phyloP scores from a whole-genome alignment of 2,113 vertebrate genomes.

The Xiphias gladius region DNA sequence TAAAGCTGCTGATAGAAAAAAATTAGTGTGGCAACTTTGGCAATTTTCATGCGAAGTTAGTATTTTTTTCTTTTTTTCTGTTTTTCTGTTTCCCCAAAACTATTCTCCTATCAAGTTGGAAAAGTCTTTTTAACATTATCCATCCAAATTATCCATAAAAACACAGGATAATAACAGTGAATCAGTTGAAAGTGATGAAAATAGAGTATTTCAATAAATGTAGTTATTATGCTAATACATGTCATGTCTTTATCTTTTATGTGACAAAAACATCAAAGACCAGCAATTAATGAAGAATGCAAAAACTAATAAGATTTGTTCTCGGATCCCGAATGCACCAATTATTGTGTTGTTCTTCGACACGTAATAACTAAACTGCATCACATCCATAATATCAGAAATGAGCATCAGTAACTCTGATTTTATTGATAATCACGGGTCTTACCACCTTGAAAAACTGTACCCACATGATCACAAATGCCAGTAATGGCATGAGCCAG shows the following conservation, averaged over 20 bases:
- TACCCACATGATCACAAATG: slow-evolving; percentile 35
- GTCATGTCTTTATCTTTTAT: background rate
- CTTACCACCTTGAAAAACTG: slow-evolving; percentile 30
- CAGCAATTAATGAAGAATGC: background rate
- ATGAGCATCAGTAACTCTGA: background rate
- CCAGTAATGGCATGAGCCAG: slow-evolving; percentile 55
- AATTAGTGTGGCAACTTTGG: background rate
- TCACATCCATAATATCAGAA: slow-evolving; percentile 11
- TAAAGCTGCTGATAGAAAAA: background rate
- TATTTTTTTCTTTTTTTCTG: background rate
- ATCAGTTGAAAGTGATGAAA: background rate
- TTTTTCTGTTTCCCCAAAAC: background rate
- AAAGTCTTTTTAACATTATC: background rate
- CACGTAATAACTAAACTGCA: background rate
- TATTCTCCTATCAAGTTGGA: background rate
- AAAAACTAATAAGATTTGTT: background rate
- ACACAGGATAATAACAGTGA: background rate
- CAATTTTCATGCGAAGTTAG: background rate
- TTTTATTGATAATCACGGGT: slow-evolving; percentile 13
- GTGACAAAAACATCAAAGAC: background rate
- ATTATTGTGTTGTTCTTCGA: background rate
- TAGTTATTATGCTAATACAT: background rate
- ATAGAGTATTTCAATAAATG: background rate
- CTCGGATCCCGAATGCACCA: background rate
- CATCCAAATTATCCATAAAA: background rate